Evolutionary conservation across 2,113 vertebrate genomes (phyloP), one percentile per base, ranked within the genome.

Genomic region (Platysternon megacephalum): DNA sequence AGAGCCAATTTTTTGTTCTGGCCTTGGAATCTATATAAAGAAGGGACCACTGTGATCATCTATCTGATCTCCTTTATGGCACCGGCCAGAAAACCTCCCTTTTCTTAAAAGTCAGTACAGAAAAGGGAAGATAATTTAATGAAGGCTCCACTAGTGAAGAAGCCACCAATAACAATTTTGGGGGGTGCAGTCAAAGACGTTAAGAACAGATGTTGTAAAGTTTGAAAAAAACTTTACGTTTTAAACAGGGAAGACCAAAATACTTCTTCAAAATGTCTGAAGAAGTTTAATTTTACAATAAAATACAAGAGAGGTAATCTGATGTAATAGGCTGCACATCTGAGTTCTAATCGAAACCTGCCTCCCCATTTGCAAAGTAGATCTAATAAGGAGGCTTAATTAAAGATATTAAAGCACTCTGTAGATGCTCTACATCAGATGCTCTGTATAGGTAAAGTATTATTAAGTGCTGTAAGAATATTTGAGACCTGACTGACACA

Each of bases 341-440:
- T 6, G 0, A 0, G 0, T 35, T 78, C 44, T 1, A 0, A 28
- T 42, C 78, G 0, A 0, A 68, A 68, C 61, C 35, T n/a, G 61
- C 61, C 32, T 68, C 35, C 32, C 32, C 61, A n/a, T n/a, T 68
- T 19, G 61, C 61, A 68, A 68, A 68, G 61, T 21, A 68, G 8
- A 35, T n/a, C 35, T 68, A 68, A 68, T 68, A n/a, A 68, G 8
- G 61, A n/a, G 35, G 17, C 61, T 68, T 68, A 65, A n/a, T 19
- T 68, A 35, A 39, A 11, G n/a, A 21, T 39, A 39, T 72, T 72
- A 72, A 72, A 72, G 65, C 65, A 72, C 4, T 22, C 65, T 35
- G 17, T 9, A 68, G 65, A 72, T 35, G 19, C 8, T 72, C 17
- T 72, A 72, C 65, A 72, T 39, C 65, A 22, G 19, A 39, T 22